Percentiles rank a stretch among this genome's conserved stretches.
These are phyloP conservation scores for Rhinogobius similis DNA, from an alignment of 2,113 vertebrate species.

Conservation along the genomic window DNA sequence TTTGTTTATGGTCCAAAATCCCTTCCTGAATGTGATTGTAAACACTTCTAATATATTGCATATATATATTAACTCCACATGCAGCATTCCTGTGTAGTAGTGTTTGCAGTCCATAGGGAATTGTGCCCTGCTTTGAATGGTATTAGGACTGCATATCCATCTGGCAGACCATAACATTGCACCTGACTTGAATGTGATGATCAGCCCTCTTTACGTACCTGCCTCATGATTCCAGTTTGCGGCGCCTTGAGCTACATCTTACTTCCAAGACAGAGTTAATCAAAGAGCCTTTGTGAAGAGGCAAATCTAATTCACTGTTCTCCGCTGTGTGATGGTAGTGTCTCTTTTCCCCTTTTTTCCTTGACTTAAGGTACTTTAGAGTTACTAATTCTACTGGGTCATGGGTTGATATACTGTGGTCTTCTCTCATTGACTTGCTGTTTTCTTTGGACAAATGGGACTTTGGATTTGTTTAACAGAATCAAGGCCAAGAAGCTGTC, in stretches of 20 bases:
- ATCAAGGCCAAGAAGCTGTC: slow-evolving; percentile 43
- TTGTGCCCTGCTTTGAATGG: slow-evolving; percentile 44
- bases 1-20: background rate
- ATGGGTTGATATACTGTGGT: slow-evolving; percentile 20
- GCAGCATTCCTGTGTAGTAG: slow-evolving; percentile 35
- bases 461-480: slow-evolving; percentile 47
- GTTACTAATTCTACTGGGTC: slow-evolving; percentile 28
- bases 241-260: slow-evolving; percentile 32
- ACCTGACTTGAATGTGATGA: slow-evolving; percentile 64
- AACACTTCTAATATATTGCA: slow-evolving; percentile 15
- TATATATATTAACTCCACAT: slow-evolving; percentile 16
- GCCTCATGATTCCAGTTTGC: slow-evolving; percentile 19
- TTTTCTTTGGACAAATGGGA: slow-evolving; percentile 30
- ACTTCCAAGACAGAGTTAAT: slow-evolving; percentile 42
- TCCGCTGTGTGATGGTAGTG: slow-evolving; percentile 23
- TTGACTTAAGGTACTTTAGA: slow-evolving; percentile 29
- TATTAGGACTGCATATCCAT: slow-evolving; percentile 38
- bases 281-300: slow-evolving; percentile 51
- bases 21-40: slow-evolving; percentile 14
- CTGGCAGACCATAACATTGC: slow-evolving; percentile 28
- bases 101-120: slow-evolving; percentile 29
- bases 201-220: slow-evolving; percentile 15
- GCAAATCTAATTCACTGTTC: slow-evolving; percentile 52
- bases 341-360: slow-evolving; percentile 22
- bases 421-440: slow-evolving; percentile 23